Conservation (phyloP, 2,797 vertebrate species). For the Melanotaenia parkinsoni region DNA sequence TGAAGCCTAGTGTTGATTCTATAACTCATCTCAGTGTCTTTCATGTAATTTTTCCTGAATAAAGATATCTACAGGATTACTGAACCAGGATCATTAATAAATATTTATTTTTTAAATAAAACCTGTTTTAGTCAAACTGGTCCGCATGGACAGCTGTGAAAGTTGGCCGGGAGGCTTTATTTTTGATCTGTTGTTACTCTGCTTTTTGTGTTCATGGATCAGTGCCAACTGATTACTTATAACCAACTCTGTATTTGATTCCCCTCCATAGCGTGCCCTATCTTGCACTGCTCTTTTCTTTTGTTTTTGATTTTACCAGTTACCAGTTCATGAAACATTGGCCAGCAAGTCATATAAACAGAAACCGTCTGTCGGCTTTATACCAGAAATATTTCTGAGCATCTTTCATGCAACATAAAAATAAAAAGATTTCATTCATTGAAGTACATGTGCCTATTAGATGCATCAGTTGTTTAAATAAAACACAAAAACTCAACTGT, state of each 20-base stretch:
- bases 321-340: not conserved
- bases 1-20: conserved; percentile 13
- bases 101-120: not conserved
- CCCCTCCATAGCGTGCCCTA: not conserved
- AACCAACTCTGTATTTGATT: not conserved
- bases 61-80: not conserved
- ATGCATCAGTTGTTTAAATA: conserved; percentile 4
- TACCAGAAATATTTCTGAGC: not conserved
- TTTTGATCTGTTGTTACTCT: conserved; percentile 1
- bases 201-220: not conserved
- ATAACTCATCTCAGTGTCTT: not conserved
- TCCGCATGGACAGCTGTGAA: not conserved
- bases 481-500: not conserved
- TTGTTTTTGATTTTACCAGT: not conserved
- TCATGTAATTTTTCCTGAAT: not conserved
- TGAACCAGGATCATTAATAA: not conserved
- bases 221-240: not conserved
- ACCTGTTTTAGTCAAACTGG: not conserved
- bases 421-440: conserved; percentile 9
- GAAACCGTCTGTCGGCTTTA: not conserved
- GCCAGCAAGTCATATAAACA: not conserved
- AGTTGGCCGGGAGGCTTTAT: not conserved
- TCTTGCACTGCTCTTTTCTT: not conserved
- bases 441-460: not conserved
- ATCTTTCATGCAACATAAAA: conserved; percentile 16